Evolutionary conservation across 2,888 invertebrate genomes (phyloP), one percentile per base, ranked within the genome.

Genomic region (Nomada ferruginata): DNA sequence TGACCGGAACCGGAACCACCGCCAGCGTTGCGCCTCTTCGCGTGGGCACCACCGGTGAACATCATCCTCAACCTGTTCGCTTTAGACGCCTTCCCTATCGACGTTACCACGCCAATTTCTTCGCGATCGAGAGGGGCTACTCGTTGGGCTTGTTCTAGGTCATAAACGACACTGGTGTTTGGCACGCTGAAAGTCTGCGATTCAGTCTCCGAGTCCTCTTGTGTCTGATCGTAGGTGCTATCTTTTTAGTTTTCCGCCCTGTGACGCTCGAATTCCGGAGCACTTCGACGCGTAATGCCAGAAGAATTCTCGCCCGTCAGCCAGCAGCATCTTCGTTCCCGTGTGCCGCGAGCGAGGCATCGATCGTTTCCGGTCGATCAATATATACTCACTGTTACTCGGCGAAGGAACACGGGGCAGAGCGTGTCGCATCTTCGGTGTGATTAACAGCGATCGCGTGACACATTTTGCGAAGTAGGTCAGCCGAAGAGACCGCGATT

Each of bases 31-130:
- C 94, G 92, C 89, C 95, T 95, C 91, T 95, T 96, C 87, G 95
- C 95, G 92, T 95, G 95, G 82, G 95, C 95, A 18, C 95, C 95
- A 89, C 96, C 96, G 89, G 96, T 96, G 94, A 96, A 96, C 96
- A 96, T 96, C 96, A 96, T 96, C 90, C 95, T 95, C 65, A 50
- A 36, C 47, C 18, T n/a, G 18, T 55, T 76, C 44, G 70, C 36
- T 69, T 10, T n/a, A 2, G 13, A 26, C 23, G 2, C 5, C 29
- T 52, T n/a, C 18, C 52, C 57, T 26, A 11, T 44, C 29, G 10
- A n/a, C 29, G 7, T 13, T 2, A 23, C 36, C 36, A n/a, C 65
- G 1, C n/a, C 15, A 29, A 26, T 18, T 52, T 9, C 11, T 36
- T 47, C 18, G 50, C 64, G 55, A 57, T 69, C 2, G 0, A 5